phyloP scores from a whole-genome alignment of 2,797 vertebrate genomes.

The Amblyraja radiata region DNA sequence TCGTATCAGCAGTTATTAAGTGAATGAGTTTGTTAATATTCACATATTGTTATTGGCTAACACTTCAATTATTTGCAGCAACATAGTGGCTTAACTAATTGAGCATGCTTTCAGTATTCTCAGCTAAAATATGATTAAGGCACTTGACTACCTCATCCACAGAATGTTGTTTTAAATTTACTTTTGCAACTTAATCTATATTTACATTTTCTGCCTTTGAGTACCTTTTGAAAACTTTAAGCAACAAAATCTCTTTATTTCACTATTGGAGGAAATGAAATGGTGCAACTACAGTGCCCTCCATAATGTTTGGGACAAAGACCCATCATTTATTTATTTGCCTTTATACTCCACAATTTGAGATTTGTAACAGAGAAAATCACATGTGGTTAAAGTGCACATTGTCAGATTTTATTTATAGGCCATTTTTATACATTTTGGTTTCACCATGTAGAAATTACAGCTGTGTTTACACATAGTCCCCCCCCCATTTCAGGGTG shows the following conservation, averaged over 20 bases:
- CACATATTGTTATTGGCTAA: neutral
- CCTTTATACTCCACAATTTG: too few relatives aligned
- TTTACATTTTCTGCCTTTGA: neutral
- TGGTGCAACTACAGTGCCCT: neutral
- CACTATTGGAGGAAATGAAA: neutral
- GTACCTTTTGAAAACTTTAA: neutral
- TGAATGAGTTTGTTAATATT: neutral
- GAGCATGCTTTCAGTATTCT: neutral
- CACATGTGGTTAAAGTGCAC: too few relatives aligned
- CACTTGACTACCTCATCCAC: neutral
- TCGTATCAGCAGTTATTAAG: neutral
- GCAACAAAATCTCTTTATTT: neutral
- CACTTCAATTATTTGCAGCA: neutral
- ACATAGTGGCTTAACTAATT: neutral
- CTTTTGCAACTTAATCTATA: neutral
- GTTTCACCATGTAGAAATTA: too few relatives aligned
- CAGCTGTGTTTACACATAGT: too few relatives aligned
- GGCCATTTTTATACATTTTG: too few relatives aligned
- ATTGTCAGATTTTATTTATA: too few relatives aligned
- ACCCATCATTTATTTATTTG: too few relatives aligned
- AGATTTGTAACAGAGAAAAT: too few relatives aligned
- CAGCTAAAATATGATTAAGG: neutral
- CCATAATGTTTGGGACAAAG: too few relatives aligned
- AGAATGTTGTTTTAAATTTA: neutral
- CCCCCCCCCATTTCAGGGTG: too few relatives aligned